Evolutionary conservation across 2,888 invertebrate genomes (phyloP).

Genomic region (Altica lythri): DNA sequence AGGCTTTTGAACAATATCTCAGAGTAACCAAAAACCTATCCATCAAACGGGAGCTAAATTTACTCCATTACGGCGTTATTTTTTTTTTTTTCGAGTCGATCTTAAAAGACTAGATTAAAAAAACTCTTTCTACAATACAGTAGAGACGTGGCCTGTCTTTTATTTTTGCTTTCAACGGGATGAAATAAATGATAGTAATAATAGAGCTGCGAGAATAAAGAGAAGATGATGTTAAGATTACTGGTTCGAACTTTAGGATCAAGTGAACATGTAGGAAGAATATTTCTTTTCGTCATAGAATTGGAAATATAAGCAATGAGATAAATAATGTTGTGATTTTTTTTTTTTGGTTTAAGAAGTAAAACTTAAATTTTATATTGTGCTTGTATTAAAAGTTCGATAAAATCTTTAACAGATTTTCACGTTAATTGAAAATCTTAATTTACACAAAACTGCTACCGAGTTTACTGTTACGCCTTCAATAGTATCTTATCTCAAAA

Average conservation of each 20-base stretch:
- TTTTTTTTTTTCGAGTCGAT: neutral
- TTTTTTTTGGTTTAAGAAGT: no score
- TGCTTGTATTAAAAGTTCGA: no score
- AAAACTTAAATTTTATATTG: no score
- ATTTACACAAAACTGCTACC: neutral
- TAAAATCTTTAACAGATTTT: no score
- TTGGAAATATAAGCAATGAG: no score
- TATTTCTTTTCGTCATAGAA: no score
- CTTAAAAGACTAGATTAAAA: neutral
- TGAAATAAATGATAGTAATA: conserved; percentile 9
- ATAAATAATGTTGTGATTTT: no score
- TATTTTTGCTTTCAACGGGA: conserved; percentile 2
- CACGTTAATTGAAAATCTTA: neutral
- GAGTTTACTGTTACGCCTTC: neutral
- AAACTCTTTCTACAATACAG: neutral
- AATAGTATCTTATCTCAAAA: conserved; percentile 4
- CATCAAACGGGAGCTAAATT: neutral
- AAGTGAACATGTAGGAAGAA: neutral
- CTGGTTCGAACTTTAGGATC: no score
- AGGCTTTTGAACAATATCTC: no score
- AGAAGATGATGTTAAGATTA: conserved; percentile 1
- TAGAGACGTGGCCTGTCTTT: neutral
- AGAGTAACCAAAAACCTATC: conserved; percentile 1
- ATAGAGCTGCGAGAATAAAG: neutral
- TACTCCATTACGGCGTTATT: neutral